phyloP scores from a whole-genome alignment of 2,888 invertebrate species.

The Platynereis dumerilii region DNA sequence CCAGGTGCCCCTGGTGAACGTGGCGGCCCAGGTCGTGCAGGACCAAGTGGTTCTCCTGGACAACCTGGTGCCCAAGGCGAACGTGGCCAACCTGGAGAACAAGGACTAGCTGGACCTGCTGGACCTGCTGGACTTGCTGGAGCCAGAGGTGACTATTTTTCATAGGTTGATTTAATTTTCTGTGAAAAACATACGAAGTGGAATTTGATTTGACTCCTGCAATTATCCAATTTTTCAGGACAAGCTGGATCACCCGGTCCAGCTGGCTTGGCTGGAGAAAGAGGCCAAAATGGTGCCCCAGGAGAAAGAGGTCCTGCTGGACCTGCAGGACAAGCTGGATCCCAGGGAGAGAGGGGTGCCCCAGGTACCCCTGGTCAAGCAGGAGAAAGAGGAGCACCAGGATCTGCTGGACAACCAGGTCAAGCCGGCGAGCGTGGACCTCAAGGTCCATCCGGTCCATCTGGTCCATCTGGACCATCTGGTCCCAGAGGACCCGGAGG shows the following conservation, averaged over 20 bases:
- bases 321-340: constrained; percentile 5
- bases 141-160: constrained; percentile 3
- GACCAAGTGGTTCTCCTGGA: constrained; percentile 32
- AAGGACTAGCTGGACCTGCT: constrained; percentile 19
- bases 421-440: constrained; percentile 25
- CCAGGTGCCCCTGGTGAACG: constrained; percentile 17
- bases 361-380: constrained; percentile 20
- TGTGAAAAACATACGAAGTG: too few relatives aligned
- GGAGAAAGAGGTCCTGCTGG: constrained; percentile 20
- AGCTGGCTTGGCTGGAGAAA: constrained; percentile 14
- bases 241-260: constrained; percentile 24
- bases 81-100: constrained; percentile 24
- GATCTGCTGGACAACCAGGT: constrained; percentile 26
- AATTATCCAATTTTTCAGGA: constrained; percentile 19
- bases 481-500: constrained; percentile 4
- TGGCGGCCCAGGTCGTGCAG: constrained; percentile 18
- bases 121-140: constrained; percentile 20
- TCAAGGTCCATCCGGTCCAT: constrained; percentile 18
- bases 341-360: constrained; percentile 16
- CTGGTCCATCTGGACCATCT: constrained; percentile 26
- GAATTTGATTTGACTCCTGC: too few relatives aligned
- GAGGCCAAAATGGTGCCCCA: constrained; percentile 13
- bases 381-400: constrained; percentile 32
- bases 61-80: constrained; percentile 24
- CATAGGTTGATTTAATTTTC: too few relatives aligned